Conservation (phyloP, 2,888 invertebrate species). For the Physocephala rufipes region DNA sequence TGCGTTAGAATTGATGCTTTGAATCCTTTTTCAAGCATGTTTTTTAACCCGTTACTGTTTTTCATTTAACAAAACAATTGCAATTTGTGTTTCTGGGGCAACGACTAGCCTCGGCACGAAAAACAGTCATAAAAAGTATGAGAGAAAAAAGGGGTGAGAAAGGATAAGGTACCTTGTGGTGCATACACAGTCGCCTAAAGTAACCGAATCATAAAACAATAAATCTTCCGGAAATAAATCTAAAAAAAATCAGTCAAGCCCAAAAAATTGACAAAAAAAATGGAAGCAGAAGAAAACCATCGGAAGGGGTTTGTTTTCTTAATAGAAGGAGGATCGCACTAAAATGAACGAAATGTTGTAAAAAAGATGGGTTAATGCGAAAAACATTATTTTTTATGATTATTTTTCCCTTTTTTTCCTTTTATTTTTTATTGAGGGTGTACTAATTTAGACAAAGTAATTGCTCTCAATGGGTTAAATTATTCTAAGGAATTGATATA, state of each 20-base stretch:
- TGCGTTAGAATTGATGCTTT: background rate
- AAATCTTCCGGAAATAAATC: conserved; percentile 32
- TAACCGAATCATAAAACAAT: conserved; percentile 44
- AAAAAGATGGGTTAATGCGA: conserved; percentile 4
- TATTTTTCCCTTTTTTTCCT: background rate
- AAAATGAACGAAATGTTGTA: background rate
- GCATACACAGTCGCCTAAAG: conserved; percentile 9
- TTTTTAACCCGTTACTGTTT: conserved; percentile 34
- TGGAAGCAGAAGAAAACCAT: background rate
- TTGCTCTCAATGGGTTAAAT: conserved; percentile 24
- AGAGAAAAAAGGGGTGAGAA: conserved; percentile 42
- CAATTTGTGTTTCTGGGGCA: conserved; percentile 50
- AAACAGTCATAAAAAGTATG: conserved; percentile 20
- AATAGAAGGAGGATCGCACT: background rate
- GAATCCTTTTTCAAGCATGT: no score
- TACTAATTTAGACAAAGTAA: background rate
- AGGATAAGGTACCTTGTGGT: background rate
- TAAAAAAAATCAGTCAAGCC: background rate
- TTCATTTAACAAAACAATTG: conserved; percentile 44
- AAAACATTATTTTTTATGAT: conserved; percentile 22
- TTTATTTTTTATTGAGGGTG: conserved; percentile 15
- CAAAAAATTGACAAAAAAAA: conserved; percentile 19
- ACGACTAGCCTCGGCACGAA: conserved; percentile 30
- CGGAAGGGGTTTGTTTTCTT: conserved; percentile 15
- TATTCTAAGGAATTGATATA: background rate